phyloP scores from a whole-genome alignment of 2,888 invertebrate genomes.

The Agriotes lineatus region DNA sequence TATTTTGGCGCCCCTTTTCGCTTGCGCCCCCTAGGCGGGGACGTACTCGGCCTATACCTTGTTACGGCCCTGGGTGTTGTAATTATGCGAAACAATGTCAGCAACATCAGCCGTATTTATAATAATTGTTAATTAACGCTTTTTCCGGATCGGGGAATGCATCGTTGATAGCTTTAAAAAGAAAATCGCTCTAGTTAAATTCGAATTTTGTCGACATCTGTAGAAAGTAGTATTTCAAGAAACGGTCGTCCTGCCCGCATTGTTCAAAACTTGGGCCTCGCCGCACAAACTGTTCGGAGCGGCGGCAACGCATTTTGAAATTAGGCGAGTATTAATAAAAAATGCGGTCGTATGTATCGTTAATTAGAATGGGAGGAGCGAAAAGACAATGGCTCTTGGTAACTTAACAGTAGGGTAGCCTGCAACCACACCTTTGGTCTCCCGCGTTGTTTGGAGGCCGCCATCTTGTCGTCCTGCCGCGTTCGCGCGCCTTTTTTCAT shows the following conservation, averaged over 20 bases:
- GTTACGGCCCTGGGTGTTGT: too few relatives aligned
- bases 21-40: too few relatives aligned
- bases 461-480: constrained; percentile 54
- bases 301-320: constrained; percentile 3
- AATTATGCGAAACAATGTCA: constrained; percentile 22
- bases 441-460: constrained; percentile 51
- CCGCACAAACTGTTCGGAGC: constrained; percentile 7
- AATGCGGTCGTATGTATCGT: constrained; percentile 40
- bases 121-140: constrained; percentile 3
- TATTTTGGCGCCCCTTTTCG: too few relatives aligned
- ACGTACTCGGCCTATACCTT: too few relatives aligned
- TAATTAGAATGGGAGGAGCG: constrained; percentile 55
- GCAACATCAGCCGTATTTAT: neutral
- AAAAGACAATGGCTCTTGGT: constrained; percentile 56
- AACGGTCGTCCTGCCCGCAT: too few relatives aligned
- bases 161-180: neutral
- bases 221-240: constrained; percentile 9
- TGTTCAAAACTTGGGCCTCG: neutral
- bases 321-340: constrained; percentile 34
- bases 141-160: neutral
- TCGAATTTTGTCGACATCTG: neutral
- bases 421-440: constrained; percentile 55
- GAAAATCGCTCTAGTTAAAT: neutral
- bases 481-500: constrained; percentile 50
- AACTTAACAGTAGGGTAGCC: constrained; percentile 53